Conservation (phyloP, 2,113 vertebrate species). For the Chamaetylas fuelleborni region DNA sequence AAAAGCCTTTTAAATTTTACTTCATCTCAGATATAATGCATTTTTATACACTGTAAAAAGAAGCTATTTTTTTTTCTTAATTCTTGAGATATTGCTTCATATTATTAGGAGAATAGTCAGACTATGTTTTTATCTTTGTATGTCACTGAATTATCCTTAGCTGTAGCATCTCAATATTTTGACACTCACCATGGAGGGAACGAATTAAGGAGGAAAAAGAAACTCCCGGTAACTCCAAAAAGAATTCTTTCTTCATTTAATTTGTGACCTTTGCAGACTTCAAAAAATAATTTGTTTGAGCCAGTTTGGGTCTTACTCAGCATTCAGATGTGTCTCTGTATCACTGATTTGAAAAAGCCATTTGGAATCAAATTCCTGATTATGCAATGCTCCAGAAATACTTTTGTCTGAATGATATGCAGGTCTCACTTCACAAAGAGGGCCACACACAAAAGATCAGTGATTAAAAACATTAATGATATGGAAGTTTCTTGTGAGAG, state of each 20-base stretch:
- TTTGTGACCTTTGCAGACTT: background rate
- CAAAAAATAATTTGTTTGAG: background rate
- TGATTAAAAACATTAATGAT: conserved; percentile 19
- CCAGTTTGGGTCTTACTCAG: background rate
- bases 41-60: background rate
- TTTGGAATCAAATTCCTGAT: background rate
- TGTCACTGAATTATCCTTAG: background rate
- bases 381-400: background rate
- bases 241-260: background rate
- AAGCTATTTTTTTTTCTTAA: background rate
- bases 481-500: conserved; percentile 6
- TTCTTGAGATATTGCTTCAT: background rate
- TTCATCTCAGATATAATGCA: background rate
- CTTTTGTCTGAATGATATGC: background rate
- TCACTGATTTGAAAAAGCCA: background rate
- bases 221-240: fast-evolving
- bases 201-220: background rate
- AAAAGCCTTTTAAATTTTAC: background rate
- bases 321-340: background rate
- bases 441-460: background rate
- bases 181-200: background rate
- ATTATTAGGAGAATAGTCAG: background rate
- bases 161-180: background rate
- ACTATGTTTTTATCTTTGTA: background rate
- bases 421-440: background rate